Conservation (phyloP, 1,140 invertebrate species). For the Tetragonula clypearis region DNA sequence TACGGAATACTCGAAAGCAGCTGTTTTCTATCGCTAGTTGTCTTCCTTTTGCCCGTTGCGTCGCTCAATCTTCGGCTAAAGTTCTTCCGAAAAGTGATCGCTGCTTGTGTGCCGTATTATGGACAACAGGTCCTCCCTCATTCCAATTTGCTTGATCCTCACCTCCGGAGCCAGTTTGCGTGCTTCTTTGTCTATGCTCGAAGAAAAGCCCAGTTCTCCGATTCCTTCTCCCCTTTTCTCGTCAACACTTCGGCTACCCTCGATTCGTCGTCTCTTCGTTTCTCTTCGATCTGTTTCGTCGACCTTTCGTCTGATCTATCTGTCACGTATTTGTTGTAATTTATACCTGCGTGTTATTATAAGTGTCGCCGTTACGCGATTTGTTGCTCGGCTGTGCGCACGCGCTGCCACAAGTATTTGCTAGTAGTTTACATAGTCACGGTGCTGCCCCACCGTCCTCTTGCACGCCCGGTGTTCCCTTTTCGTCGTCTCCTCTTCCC, state of each 20-base stretch:
- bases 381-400: conserved; percentile 47
- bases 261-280: background rate
- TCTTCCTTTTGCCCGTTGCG: conserved; percentile 1
- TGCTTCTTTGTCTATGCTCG: conserved; percentile 58
- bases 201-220: conserved; percentile 40
- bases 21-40: conserved; percentile 14
- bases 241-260: background rate
- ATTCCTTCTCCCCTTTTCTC: background rate
- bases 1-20: conserved; percentile 30
- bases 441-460: conserved; percentile 13
- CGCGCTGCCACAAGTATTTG: conserved; percentile 43
- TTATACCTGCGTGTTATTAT: background rate
- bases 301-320: background rate
- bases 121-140: conserved; percentile 81
- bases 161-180: conserved; percentile 82
- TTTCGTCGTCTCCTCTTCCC: background rate
- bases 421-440: conserved; percentile 68
- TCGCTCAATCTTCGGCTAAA: conserved; percentile 69
- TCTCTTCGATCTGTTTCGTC: background rate
- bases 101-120: conserved; percentile 81
- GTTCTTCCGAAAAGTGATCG: conserved; percentile 81
- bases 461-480: conserved; percentile 15
- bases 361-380: conserved; percentile 19
- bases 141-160: conserved; percentile 82
- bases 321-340: background rate